Percentiles rank a stretch among this genome's conserved stretches.
phyloP scores from a whole-genome alignment of 2,113 vertebrate genomes.

The Lepidothrix coronata region DNA sequence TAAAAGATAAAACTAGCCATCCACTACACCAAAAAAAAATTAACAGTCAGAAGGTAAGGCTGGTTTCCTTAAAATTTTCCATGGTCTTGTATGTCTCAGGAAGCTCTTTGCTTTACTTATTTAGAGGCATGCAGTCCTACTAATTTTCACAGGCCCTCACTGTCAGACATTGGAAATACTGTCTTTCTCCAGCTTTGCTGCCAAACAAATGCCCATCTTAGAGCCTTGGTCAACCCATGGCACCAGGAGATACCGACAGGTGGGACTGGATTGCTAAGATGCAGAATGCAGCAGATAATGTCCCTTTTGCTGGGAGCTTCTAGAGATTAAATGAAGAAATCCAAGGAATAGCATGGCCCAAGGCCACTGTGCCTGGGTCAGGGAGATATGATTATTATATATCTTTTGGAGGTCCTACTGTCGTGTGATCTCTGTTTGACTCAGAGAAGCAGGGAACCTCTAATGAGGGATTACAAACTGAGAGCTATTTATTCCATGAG shows the following conservation, averaged over 20 bases:
- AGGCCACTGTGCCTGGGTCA: background rate
- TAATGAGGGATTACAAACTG: background rate
- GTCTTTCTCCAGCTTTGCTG: background rate
- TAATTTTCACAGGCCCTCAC: background rate
- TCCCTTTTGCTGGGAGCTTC: background rate
- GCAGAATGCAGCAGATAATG: background rate
- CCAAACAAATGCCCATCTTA: background rate
- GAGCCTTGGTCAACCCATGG: background rate
- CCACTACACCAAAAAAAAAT: background rate
- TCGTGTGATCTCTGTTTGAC: background rate
- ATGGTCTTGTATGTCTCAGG: background rate
- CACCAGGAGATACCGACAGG: accelerated
- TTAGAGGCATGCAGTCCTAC: background rate
- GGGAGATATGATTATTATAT: background rate
- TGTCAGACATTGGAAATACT: background rate
- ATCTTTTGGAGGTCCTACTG: background rate
- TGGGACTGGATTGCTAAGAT: background rate
- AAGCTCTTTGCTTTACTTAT: background rate
- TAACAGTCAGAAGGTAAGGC: background rate
- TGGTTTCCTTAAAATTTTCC: background rate
- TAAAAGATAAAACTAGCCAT: background rate
- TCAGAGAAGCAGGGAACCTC: background rate
- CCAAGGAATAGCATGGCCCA: background rate
- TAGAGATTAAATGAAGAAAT: background rate
- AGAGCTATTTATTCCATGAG: background rate